Base-by-base conservation (phyloP, 1,140 invertebrate genomes). In the Wiebesia pumilae region DNA sequence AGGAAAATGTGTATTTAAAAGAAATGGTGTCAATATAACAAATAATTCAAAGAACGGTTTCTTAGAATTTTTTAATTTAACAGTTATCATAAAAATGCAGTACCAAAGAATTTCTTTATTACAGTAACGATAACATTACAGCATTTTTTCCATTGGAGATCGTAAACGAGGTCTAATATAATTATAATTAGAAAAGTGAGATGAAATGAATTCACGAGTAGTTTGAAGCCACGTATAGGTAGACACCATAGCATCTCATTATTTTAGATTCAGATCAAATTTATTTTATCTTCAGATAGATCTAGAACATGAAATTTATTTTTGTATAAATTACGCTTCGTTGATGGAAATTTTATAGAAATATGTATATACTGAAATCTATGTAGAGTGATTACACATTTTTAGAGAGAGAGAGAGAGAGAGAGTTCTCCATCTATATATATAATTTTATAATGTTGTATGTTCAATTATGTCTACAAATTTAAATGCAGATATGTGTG, bases 241-340 rank as follows among this genome's bases (percentile, higher is more conserved):
- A 67, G 78, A 14, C 84, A 51, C 69, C 69, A 62, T 33, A 43
- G 35, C 10, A 14, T 65, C 27, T 67, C 54, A 40, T 58, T 54
- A 35, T 10, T n/a, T 71, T 12, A 24, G n/a, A n/a, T n/a, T n/a
- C n/a, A n/a, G n/a, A n/a, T 40, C 43, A 71, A 16, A 40, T 35
- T 35, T 19, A 54, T 65, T 65, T 1, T 81, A 21, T 81, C 33
- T n/a, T 47, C 83, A 84, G 62, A 75, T 84, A 58, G 33, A 79
- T 67, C 79, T 40, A 38, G n/a, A 0, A 40, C 54, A 84, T 85
- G 78, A 79, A 84, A 84, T 84, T 84, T 84, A 84, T 81, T 85
- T 67, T 85, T 81, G 84, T 78, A 81, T 84, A 67, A 84, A 84
- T 84, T 84, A 84, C 58, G n/a, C 35, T 33, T 82, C 40, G 81